Conservation (phyloP, 2,797 vertebrate genomes). For the Alfaro cultratus region DNA sequence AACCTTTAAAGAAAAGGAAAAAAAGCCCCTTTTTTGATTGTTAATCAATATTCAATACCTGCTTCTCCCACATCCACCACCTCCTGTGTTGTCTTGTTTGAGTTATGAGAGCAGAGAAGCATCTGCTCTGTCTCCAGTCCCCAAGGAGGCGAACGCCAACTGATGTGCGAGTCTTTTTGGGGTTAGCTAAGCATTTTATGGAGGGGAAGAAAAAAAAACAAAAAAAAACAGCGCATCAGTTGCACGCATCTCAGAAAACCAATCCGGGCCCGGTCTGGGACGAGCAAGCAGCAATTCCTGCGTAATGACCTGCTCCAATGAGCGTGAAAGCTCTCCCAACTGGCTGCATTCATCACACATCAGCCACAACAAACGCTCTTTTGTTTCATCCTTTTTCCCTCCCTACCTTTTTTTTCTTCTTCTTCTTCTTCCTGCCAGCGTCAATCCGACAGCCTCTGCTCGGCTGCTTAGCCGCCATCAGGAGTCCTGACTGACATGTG, state of each 20-base stretch:
- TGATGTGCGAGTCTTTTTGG: constrained; percentile 24
- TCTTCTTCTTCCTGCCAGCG: constrained; percentile 15
- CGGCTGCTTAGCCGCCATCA: constrained; percentile 43
- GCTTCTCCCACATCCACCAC: constrained; percentile 12
- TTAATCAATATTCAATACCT: constrained; percentile 1
- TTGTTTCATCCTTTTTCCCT: constrained; percentile 55
- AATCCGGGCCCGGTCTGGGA: constrained; percentile 57
- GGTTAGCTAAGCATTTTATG: constrained; percentile 45
- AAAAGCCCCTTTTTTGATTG: not conserved
- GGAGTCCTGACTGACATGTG: constrained; percentile 44
- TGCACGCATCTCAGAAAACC: constrained; percentile 55
- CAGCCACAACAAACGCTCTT: constrained; percentile 70
- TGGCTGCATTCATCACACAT: constrained; percentile 76
- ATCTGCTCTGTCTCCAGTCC: constrained; percentile 53
- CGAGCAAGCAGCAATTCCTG: constrained; percentile 64
- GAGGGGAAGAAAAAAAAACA: not conserved
- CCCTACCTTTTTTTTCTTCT: constrained; percentile 17
- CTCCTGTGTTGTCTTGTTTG: constrained; percentile 30
- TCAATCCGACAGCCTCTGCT: constrained; percentile 33
- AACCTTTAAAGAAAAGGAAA: not conserved
- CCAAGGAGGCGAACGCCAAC: constrained; percentile 56
- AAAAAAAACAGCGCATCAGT: constrained; percentile 30
- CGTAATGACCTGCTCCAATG: constrained; percentile 80
- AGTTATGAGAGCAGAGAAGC: constrained; percentile 58
- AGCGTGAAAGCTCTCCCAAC: constrained; percentile 78